Evolutionary conservation across 2,888 invertebrate genomes (phyloP), one percentile per base, ranked within the genome.

Genomic region (Apamea epomidion): DNA sequence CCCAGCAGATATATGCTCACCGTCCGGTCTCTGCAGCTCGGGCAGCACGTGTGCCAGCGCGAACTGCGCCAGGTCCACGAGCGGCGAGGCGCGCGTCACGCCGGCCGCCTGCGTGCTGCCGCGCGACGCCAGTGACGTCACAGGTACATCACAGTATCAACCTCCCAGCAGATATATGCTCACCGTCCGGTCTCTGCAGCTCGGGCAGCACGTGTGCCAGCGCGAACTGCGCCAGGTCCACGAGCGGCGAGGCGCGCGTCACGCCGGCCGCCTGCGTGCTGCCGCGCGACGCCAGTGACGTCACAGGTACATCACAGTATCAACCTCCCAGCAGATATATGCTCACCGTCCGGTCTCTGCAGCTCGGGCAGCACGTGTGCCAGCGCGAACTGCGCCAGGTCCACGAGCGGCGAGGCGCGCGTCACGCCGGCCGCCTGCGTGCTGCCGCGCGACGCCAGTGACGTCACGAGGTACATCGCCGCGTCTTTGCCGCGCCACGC

Each of bases 401-500:
- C 98, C 16, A 99, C 99, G 79, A 99, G 97, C 87, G 98, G 98
- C 88, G 99, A 99, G 51, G 98, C 98, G 93, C 98, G 98, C 16
- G 99, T 99, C 8, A 99, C 98, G 64, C 99, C 99, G 92, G 99
- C 98, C 92, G 98, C 98, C 91, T 98, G 98, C 1, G 99, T 99
- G 90, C 98, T 97, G 67, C 98, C 99, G 92, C 99, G 98, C 2
- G 99, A 98, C 62, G 99, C 99, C 88, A 99, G 97, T 3, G 99
- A 99, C 80, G 99, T 99, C 82, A 99, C 99, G n/a, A 99, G 97
- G 97, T 99, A 99, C 90, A 99, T 98, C 5, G 99, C 99, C 21
- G 99, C 99, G 96, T 99, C 99, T 94, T 99, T 99, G 89, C 98
- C 98, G 76, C 98, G 98, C 99, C 99, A 99, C 94, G 99, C 98